Conservation (phyloP, 2,888 invertebrate species). For the Phengaris arion region DNA sequence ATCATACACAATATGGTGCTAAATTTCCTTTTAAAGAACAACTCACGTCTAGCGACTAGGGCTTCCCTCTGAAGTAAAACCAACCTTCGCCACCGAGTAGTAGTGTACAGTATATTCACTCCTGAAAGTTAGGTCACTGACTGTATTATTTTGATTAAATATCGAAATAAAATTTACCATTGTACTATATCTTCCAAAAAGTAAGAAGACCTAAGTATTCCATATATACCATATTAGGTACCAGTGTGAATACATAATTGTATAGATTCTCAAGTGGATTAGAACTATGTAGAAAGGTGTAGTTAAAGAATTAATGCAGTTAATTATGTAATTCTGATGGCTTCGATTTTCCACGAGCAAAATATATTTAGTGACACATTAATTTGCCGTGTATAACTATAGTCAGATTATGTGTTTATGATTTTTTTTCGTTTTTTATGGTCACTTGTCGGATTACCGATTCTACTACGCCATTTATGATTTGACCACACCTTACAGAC, state of each 20-base stretch:
- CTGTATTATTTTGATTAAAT: neutral
- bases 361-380: neutral
- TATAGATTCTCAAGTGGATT: neutral
- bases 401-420: too few species aligned
- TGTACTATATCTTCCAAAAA: neutral
- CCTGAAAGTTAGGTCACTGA: too few species aligned
- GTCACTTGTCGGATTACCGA: too few species aligned
- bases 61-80: too few species aligned
- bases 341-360: neutral
- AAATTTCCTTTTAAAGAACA: too few species aligned
- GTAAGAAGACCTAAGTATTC: neutral
- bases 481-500: slow-evolving; percentile 2
- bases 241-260: neutral
- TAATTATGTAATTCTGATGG: neutral
- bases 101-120: too few species aligned
- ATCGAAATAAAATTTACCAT: neutral
- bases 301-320: neutral
- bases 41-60: too few species aligned
- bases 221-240: neutral
- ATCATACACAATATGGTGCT: too few species aligned
- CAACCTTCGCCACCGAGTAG: too few species aligned
- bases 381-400: too few species aligned
- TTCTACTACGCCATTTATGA: neutral
- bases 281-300: slow-evolving; percentile 4
- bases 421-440: too few species aligned